Evolutionary conservation across 2,888 invertebrate genomes (phyloP).

Genomic region (Adelognathus sp.): DNA sequence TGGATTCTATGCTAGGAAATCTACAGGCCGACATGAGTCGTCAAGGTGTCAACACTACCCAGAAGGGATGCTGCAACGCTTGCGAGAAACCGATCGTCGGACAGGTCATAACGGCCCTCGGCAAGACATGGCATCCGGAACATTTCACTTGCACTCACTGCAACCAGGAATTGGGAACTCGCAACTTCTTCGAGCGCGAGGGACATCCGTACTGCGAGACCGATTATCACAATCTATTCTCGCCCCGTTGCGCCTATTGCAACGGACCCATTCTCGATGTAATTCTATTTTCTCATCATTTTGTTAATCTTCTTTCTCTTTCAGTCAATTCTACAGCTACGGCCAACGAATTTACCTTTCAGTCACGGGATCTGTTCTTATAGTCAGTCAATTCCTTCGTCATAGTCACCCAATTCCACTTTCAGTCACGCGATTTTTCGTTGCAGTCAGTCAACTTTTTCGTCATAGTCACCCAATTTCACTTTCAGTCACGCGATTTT

Average conservation of each 20-base stretch:
- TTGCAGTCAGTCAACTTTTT: not conserved
- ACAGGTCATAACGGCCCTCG: constrained; percentile 96
- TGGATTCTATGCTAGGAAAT: constrained; percentile 96
- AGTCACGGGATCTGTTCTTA: not conserved
- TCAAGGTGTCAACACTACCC: constrained; percentile 99
- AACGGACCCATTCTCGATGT: constrained; percentile 99
- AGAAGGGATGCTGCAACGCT: constrained; percentile 99
- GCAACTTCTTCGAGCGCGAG: constrained; percentile 99
- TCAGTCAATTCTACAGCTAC: too few relatives aligned
- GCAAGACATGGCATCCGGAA: constrained; percentile 99
- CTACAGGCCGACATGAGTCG: constrained; percentile 98
- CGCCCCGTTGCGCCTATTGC: constrained; percentile 99
- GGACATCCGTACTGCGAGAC: constrained; percentile 98
- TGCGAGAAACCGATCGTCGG: constrained; percentile 99
- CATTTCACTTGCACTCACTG: constrained; percentile 99
- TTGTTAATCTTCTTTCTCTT: not conserved
- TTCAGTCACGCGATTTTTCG: not conserved
- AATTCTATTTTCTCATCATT: constrained; percentile 78
- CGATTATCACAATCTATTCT: constrained; percentile 99
- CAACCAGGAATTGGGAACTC: constrained; percentile 96
- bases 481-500: not conserved
- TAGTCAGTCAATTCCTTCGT: not conserved
- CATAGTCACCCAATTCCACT: not conserved
- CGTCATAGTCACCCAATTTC: not conserved
- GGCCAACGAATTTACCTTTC: constrained; percentile 8